Conservation (phyloP, 30 jellyfish, hydroid and myxozoan species). For the Hydra vulgaris region DNA sequence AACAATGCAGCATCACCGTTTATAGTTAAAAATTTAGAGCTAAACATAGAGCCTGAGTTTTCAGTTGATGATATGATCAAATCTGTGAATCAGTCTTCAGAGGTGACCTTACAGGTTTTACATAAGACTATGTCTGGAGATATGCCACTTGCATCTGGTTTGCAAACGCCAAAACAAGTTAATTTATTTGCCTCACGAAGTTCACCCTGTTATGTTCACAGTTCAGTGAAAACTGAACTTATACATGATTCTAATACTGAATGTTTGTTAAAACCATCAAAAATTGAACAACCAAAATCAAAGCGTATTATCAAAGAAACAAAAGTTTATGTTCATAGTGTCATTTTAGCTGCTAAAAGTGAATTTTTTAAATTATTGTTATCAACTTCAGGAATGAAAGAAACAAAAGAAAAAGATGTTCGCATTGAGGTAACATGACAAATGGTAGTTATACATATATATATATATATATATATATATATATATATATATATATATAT, state of each 20-base stretch:
- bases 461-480: too few relatives aligned
- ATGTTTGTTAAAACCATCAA: not conserved
- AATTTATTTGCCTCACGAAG: too few relatives aligned
- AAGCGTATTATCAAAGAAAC: constrained; percentile 7
- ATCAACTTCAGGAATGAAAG: constrained; percentile 31
- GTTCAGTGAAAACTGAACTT: not conserved
- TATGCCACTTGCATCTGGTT: not conserved
- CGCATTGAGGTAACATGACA: constrained; percentile 11
- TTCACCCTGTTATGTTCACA: not conserved
- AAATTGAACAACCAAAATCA: not conserved
- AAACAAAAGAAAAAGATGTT: constrained; percentile 24
- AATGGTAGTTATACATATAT: too few relatives aligned
- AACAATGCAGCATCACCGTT: not conserved
- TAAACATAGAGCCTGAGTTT: constrained; percentile 1
- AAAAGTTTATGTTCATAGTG: constrained; percentile 31
- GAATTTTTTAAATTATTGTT: constrained; percentile 18
- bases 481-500: too few relatives aligned
- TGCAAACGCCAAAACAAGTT: not conserved
- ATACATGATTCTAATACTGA: not conserved
- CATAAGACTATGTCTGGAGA: not conserved
- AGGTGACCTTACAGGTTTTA: not conserved
- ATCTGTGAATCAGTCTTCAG: not conserved
- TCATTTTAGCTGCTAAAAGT: constrained; percentile 33
- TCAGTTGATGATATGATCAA: constrained; percentile 9
- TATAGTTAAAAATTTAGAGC: not conserved